phyloP scores from a whole-genome alignment of 1,140 invertebrate species.

The Drosophila kohkoa region DNA sequence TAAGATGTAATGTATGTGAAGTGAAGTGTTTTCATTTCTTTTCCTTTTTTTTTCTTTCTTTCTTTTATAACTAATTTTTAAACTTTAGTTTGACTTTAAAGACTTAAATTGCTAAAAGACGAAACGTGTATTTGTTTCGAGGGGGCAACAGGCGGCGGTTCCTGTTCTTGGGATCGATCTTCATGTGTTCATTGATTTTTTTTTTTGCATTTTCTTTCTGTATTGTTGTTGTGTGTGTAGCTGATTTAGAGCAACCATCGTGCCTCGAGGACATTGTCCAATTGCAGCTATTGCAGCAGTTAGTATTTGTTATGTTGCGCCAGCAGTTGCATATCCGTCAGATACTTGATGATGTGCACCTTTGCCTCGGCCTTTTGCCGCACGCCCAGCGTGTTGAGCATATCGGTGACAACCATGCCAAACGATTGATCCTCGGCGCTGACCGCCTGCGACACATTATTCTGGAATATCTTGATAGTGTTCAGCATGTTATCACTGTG shows the following conservation, averaged over 20 bases:
- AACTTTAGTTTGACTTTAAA: slow-evolving; percentile 82
- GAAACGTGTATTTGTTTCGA: slow-evolving; percentile 22
- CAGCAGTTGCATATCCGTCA: slow-evolving; percentile 82
- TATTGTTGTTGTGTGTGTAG: slow-evolving; percentile 37
- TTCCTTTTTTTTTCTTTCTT: slow-evolving; percentile 13
- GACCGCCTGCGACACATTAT: slow-evolving; percentile 80
- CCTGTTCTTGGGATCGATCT: slow-evolving; percentile 28
- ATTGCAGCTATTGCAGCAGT: slow-evolving; percentile 73
- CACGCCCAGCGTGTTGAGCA: slow-evolving; percentile 82
- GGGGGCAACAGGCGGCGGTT: slow-evolving; percentile 29
- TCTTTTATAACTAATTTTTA: slow-evolving; percentile 56
- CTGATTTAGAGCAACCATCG: slow-evolving; percentile 42
- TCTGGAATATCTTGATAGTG: slow-evolving; percentile 81
- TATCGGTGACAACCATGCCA: slow-evolving; percentile 82
- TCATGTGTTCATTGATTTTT: slow-evolving; percentile 12
- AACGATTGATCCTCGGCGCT: slow-evolving; percentile 82
- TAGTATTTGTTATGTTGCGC: slow-evolving; percentile 84
- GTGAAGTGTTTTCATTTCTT: slow-evolving; percentile 33
- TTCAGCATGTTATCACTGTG: slow-evolving; percentile 82
- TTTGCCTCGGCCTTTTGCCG: slow-evolving; percentile 81
- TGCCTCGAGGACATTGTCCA: slow-evolving; percentile 63
- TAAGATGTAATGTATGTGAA: slow-evolving; percentile 35
- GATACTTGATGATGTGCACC: slow-evolving; percentile 83
- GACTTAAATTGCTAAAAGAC: slow-evolving; percentile 67
- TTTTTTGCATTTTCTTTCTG: slow-evolving; percentile 11